phyloP scores from a whole-genome alignment of 2,113 vertebrate species.

The Tor tambroides region DNA sequence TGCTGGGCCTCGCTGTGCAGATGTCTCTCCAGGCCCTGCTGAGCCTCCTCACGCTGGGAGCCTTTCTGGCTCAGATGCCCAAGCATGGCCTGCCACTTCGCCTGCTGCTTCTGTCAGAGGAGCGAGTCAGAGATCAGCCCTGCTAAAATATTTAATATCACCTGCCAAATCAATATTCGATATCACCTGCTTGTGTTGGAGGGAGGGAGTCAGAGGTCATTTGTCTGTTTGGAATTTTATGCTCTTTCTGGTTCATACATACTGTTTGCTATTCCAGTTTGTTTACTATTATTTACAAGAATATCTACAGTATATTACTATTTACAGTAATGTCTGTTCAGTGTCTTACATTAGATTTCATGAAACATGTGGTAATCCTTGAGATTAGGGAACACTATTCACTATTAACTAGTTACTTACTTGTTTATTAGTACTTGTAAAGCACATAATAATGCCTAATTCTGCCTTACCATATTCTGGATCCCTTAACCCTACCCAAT shows the following conservation, averaged over 20 bases:
- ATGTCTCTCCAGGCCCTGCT: conserved; percentile 61
- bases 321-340: not conserved
- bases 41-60: conserved; percentile 58
- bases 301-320: not conserved
- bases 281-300: not conserved
- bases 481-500: too few relatives aligned
- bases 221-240: not conserved
- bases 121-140: not conserved
- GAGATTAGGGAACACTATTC: too few relatives aligned
- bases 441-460: too few relatives aligned
- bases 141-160: not conserved
- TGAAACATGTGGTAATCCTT: too few relatives aligned
- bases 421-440: too few relatives aligned
- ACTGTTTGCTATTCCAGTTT: not conserved
- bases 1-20: conserved; percentile 69
- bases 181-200: not conserved
- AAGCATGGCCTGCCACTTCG: conserved; percentile 83
- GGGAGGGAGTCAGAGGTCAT: not conserved
- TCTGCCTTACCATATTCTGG: too few relatives aligned
- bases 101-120: conserved; percentile 81
- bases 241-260: not conserved
- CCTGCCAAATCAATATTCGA: not conserved
- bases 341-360: not conserved
- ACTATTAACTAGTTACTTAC: too few relatives aligned
- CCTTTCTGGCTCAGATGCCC: conserved; percentile 77